Conservation (phyloP, 2,113 vertebrate species). For the Meriones unguiculatus region DNA sequence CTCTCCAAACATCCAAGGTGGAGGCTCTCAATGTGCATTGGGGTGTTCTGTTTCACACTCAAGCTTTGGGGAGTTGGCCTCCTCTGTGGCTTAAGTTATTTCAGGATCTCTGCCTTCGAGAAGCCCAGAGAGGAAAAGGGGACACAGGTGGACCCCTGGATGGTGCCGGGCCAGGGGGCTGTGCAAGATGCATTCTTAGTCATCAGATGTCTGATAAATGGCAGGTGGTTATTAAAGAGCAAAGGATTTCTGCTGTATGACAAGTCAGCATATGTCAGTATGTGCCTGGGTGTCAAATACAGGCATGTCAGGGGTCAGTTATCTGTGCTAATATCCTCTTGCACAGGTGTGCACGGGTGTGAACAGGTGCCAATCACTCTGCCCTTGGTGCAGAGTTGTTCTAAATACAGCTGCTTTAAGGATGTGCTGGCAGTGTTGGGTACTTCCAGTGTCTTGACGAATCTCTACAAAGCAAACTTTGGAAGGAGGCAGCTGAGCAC, state of each 20-base stretch:
- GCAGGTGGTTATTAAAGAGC: neutral
- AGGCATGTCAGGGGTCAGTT: neutral
- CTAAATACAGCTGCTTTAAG: neutral
- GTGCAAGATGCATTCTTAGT: no score
- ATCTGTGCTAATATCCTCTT: neutral
- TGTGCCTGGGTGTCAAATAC: no score
- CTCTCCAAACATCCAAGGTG: neutral
- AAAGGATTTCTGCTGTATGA: neutral
- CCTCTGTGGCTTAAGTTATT: neutral
- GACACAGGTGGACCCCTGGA: neutral
- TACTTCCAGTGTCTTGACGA: no score
- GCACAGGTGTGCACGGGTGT: accelerated
- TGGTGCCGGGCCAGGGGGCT: neutral
- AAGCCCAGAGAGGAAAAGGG: neutral
- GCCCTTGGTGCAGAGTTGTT: no score
- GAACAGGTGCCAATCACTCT: accelerated
- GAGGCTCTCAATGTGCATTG: neutral
- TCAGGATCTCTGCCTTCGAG: neutral
- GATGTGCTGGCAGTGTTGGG: neutral
- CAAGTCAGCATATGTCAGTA: neutral
- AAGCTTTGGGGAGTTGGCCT: neutral
- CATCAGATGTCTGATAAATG: neutral
- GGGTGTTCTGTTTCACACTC: neutral
- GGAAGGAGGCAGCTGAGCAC: neutral
- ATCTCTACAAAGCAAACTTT: neutral